Conservation (phyloP, 2,797 vertebrate genomes). For the Sebastes taczanowskii region DNA sequence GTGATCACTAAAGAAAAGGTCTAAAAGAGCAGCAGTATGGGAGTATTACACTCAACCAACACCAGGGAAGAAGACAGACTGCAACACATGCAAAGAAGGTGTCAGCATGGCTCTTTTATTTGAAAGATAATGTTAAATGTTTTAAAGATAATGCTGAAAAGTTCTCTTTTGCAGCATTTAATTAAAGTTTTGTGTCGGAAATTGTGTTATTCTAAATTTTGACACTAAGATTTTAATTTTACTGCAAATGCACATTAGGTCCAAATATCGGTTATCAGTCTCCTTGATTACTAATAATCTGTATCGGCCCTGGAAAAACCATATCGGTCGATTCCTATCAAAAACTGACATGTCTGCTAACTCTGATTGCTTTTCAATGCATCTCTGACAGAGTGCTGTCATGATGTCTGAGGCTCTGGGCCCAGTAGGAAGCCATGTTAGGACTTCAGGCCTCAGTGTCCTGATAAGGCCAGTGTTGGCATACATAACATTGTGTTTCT, state of each 20-base stretch:
- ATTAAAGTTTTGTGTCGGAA: too few species aligned
- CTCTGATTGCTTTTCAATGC: neutral
- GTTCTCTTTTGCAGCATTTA: too few species aligned
- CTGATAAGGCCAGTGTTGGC: neutral
- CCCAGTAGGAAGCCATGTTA: neutral
- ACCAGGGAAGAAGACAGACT: neutral
- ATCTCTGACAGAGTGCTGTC: neutral
- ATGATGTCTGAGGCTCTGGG: neutral
- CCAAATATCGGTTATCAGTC: too few species aligned
- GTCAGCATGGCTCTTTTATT: neutral
- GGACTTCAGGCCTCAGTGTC: neutral
- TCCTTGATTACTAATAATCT: neutral
- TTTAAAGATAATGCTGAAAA: too few species aligned
- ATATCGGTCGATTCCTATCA: neutral
- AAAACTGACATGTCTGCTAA: neutral
- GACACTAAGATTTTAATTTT: too few species aligned
- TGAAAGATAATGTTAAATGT: too few species aligned
- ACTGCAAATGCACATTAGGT: too few species aligned
- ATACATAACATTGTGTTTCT: neutral
- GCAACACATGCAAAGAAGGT: neutral
- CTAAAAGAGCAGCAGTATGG: neutral
- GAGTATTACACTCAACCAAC: neutral
- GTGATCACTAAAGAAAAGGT: neutral
- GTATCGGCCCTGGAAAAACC: neutral
- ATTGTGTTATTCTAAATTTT: too few species aligned